Percentiles rank a stretch among this genome's conserved stretches.
Evolutionary conservation across 2,888 invertebrate genomes (phyloP).

Genomic region (Hedya salicella): DNA sequence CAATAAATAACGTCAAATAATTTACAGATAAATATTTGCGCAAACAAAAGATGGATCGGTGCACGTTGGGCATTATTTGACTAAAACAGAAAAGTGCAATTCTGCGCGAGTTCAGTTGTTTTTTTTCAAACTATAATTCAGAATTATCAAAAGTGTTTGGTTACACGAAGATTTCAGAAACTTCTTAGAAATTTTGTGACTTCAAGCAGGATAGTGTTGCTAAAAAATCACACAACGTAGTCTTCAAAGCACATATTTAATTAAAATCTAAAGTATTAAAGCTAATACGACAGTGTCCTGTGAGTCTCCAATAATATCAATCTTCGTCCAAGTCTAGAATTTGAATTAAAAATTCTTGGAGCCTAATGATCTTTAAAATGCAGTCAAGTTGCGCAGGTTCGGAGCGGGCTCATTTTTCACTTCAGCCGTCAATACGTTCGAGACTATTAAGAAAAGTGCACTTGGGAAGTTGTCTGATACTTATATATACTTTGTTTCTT

Average conservation of each 20-base stretch:
- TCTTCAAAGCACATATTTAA: too few relatives aligned
- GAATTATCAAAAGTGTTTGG: too few relatives aligned
- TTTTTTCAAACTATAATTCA: too few relatives aligned
- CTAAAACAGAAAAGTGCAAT: too few relatives aligned
- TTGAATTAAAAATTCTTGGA: conserved; percentile 31
- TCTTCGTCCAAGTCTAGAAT: conserved; percentile 25
- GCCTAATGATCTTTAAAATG: conserved; percentile 27
- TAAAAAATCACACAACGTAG: too few relatives aligned
- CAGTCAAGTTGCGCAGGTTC: conserved; percentile 14
- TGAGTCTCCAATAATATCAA: conserved; percentile 5
- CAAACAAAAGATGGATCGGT: not conserved
- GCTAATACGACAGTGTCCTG: not conserved
- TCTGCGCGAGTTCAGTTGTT: too few relatives aligned
- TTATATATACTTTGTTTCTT: not conserved
- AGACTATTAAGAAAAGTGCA: conserved; percentile 7
- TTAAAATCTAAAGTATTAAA: too few relatives aligned
- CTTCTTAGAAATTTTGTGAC: too few relatives aligned
- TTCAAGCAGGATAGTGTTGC: too few relatives aligned
- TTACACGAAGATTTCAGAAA: too few relatives aligned
- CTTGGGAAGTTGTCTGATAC: not conserved
- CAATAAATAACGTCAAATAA: not conserved
- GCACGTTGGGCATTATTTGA: too few relatives aligned
- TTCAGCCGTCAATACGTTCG: conserved; percentile 12
- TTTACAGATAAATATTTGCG: not conserved
- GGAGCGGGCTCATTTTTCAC: conserved; percentile 22